Base-by-base conservation (phyloP, 2,888 invertebrate species). In the Epiblema foenella region DNA sequence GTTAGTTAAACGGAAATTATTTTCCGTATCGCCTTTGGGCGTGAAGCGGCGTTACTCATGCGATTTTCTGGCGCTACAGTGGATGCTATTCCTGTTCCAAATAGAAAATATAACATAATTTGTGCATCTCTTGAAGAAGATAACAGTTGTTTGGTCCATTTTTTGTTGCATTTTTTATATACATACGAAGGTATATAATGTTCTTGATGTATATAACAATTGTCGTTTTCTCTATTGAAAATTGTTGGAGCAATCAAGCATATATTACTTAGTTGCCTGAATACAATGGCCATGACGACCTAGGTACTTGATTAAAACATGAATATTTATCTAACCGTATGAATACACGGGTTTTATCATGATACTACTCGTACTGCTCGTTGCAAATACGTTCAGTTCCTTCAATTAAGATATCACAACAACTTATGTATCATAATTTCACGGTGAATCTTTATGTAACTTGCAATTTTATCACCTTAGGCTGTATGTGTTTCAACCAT, bases 1-100 rank as follows among this genome's bases (percentile, higher is more conserved):
- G 87, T 84, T 87, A 87, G 84, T 88, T 89, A 89, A 87, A 87
- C 83, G 86, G 86, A 88, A 89, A 89, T 89, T 89, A 89, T 89
- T 90, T 71, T 85, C 84, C 85, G 84, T 88, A 85, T 85, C 82
- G 88, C 85, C 86, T 78, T 81, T 83, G 84, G 87, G 84, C 80
- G 84, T 79, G 79, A 85, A 86, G 76, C 83, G 81, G 79, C 75
- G 79, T 81, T 79, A 80, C 78, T 88, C 85, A 87, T 86, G 77
- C 81, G 85, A 90, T 89, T 88, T 89, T 80, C 82, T 77, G 75
- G 75, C 77, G 77, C 73, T 72, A 62, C 67, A 56, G 56, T n/a
- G 49, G 56, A 46, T 57, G 39, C 49, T 58, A 59, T 54, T 65
- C 24, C 59, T 49, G 17, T 51, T 52, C 49, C 39, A n/a, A 57